Conservation (phyloP, 2,113 vertebrate species). For the Pangasianodon gigas region DNA sequence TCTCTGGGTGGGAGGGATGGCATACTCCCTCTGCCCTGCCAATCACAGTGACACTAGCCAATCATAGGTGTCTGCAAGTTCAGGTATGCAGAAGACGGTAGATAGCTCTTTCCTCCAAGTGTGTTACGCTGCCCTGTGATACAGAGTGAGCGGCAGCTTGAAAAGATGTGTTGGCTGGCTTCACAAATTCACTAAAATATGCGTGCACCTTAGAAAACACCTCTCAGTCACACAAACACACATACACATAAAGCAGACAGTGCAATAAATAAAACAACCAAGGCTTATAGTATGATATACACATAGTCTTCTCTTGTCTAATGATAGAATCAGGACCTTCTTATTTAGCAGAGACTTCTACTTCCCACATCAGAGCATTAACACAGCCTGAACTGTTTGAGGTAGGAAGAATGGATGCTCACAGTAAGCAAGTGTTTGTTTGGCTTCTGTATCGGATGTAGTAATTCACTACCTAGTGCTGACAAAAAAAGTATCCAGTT, state of each 20-base stretch:
- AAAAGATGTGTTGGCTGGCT: not conserved
- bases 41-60: not conserved
- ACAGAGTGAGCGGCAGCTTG: not conserved
- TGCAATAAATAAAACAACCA: not conserved
- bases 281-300: not conserved
- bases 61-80: not conserved
- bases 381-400: not conserved
- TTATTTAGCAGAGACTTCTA: not conserved
- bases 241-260: not conserved
- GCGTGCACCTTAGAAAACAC: not conserved
- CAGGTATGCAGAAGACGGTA: not conserved
- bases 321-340: not conserved
- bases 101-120: not conserved
- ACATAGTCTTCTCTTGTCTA: not conserved
- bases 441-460: not conserved
- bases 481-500: not conserved
- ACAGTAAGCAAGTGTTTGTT: not conserved
- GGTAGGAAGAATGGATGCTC: not conserved
- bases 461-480: not conserved
- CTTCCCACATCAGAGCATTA: not conserved
- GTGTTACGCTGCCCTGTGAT: not conserved
- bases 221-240: not conserved
- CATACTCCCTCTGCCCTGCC: not conserved
- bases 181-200: not conserved
- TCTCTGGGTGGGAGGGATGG: not conserved